phyloP scores from a whole-genome alignment of 1,140 invertebrate species.

The Listronotus bonariensis region DNA sequence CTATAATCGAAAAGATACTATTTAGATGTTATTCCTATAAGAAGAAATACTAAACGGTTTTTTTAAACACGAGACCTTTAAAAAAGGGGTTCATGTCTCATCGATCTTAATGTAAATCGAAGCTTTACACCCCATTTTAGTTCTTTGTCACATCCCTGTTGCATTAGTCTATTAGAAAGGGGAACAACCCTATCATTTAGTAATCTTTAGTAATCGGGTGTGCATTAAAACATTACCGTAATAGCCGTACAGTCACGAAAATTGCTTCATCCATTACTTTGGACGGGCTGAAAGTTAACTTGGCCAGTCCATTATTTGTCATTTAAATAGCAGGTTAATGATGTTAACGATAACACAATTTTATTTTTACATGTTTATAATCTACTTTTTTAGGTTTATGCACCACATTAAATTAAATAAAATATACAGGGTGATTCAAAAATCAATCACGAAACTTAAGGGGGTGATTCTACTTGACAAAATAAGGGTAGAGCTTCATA shows the following conservation, averaged over 20 bases:
- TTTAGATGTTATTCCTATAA: no score
- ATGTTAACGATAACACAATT: neutral
- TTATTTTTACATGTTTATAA: no score
- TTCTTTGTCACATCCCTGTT: constrained; percentile 42
- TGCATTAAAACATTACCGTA: constrained; percentile 50
- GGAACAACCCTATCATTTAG: constrained; percentile 49
- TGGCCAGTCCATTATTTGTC: constrained; percentile 18
- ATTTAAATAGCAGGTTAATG: constrained; percentile 19
- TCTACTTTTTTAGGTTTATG: no score
- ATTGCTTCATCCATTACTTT: constrained; percentile 27
- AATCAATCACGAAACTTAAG: no score
- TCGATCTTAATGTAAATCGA: constrained; percentile 32
- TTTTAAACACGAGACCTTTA: neutral
- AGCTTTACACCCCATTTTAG: constrained; percentile 44
- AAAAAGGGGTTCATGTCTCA: constrained; percentile 26
- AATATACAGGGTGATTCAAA: no score
- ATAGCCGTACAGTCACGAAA: constrained; percentile 44
- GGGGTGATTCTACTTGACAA: no score
- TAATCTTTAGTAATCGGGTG: constrained; percentile 48
- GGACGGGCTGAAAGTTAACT: constrained; percentile 19
- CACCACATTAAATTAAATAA: no score
- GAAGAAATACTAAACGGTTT: constrained; percentile 6
- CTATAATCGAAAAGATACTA: no score
- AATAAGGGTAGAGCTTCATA: no score
- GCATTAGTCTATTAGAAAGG: constrained; percentile 48